phyloP scores from a whole-genome alignment of 2,797 vertebrate genomes.

The Myotis pilosus region DNA sequence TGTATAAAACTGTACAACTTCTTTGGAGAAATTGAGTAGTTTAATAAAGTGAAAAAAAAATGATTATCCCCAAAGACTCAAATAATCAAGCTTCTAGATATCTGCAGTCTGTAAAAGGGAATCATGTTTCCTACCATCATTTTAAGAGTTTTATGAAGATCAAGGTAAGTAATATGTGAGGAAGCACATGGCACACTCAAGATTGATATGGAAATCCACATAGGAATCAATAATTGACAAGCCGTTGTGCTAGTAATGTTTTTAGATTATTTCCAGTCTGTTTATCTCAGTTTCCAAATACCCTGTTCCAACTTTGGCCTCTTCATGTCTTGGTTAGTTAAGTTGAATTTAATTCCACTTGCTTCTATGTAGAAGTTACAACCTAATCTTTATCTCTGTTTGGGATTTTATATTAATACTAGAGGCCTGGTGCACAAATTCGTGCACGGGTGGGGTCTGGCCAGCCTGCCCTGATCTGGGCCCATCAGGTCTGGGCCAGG shows the following conservation, averaged over 20 bases:
- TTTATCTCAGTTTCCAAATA: background rate
- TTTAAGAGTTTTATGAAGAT: background rate
- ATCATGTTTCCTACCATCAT: background rate
- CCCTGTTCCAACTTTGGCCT: background rate
- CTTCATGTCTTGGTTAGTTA: background rate
- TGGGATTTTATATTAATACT: background rate
- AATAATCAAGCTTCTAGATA: background rate
- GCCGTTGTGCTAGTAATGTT: background rate
- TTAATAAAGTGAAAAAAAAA: background rate
- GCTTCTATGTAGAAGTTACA: background rate
- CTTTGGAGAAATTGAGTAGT: background rate
- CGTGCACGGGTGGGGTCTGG: no score
- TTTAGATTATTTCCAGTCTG: background rate
- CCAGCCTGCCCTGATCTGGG: no score
- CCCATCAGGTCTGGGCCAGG: no score
- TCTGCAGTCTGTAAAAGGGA: background rate
- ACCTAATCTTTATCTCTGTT: background rate
- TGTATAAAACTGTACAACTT: background rate
- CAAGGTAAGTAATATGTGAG: background rate
- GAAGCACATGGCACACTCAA: background rate
- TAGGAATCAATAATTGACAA: background rate
- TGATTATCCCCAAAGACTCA: background rate
- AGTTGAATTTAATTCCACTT: conserved; percentile 17
- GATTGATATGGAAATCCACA: background rate
- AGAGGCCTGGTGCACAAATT: no score